Conservation (phyloP, 2,888 invertebrate species). For the Eilema griseolum region DNA sequence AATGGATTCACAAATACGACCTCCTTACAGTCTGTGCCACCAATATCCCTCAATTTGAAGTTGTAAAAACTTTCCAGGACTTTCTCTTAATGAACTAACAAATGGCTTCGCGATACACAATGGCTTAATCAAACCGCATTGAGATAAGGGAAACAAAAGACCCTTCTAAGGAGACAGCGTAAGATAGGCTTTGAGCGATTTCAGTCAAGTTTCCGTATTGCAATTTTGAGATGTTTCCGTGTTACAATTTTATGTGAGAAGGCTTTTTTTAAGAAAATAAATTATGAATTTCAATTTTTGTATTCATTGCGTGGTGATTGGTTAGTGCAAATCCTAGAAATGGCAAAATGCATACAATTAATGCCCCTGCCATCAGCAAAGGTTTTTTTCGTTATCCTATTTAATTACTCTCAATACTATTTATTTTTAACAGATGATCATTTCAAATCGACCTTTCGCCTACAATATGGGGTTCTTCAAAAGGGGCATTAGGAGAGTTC, state of each 20-base stretch:
- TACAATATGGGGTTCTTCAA: too few relatives aligned
- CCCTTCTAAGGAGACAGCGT: constrained; percentile 44
- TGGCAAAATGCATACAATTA: too few relatives aligned
- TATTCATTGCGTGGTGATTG: too few relatives aligned
- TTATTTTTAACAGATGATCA: too few relatives aligned
- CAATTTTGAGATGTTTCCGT: not conserved
- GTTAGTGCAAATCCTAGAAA: too few relatives aligned
- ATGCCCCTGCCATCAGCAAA: too few relatives aligned
- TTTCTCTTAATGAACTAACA: constrained; percentile 71
- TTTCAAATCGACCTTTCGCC: too few relatives aligned
- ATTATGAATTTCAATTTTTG: too few relatives aligned
- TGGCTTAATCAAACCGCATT: constrained; percentile 79
- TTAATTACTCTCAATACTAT: too few relatives aligned
- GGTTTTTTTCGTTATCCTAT: too few relatives aligned
- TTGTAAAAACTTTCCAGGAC: constrained; percentile 51
- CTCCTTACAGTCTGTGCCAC: constrained; percentile 27
- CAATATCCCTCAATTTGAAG: constrained; percentile 47
- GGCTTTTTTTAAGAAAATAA: too few relatives aligned
- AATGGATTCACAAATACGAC: constrained; percentile 34
- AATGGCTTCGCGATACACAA: constrained; percentile 77
- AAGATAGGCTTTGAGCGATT: constrained; percentile 21
- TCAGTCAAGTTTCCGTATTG: not conserved
- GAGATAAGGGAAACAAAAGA: constrained; percentile 79
- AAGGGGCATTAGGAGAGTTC: too few relatives aligned
- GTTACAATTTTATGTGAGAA: not conserved